Conservation (phyloP, 2,888 invertebrate genomes). For the Drosophila birchii region DNA sequence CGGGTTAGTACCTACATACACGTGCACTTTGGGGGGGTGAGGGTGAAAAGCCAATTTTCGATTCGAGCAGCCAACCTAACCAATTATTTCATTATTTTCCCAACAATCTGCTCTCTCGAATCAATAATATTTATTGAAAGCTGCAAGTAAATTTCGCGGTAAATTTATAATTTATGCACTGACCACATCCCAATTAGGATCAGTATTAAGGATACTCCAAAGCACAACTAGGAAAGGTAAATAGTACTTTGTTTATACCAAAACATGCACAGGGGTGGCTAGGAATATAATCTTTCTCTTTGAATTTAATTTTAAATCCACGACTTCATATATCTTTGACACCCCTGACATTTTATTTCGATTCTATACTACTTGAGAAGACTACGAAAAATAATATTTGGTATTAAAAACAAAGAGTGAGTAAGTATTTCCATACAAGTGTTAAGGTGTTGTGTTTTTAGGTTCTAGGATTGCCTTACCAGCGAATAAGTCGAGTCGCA, state of each 20-base stretch:
- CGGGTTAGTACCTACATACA: conserved; percentile 36
- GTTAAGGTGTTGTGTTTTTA: conserved; percentile 19
- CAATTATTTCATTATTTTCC: not conserved
- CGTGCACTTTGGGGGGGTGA: conserved; percentile 14
- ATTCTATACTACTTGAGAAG: not conserved
- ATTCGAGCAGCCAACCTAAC: not conserved
- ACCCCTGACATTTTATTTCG: not conserved
- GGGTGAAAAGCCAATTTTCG: conserved; percentile 8
- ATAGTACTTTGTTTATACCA: not conserved
- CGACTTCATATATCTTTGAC: not conserved
- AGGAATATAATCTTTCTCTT: too few relatives aligned
- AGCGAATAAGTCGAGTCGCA: conserved; percentile 98
- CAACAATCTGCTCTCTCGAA: conserved; percentile 3
- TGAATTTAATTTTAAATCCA: not conserved
- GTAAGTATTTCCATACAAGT: conserved; percentile 23
- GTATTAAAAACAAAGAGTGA: conserved; percentile 15
- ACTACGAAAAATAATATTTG: conserved; percentile 2
- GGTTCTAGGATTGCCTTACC: conserved; percentile 87
- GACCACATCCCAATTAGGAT: not conserved
- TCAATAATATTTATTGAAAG: not conserved
- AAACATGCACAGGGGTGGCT: not conserved
- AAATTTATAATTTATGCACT: not conserved
- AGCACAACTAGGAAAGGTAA: not conserved
- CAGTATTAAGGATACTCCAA: not conserved
- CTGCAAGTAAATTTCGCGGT: not conserved